These are phyloP conservation scores for Acrobasis consociella DNA, from an alignment of 2,888 invertebrate genomes.

Conservation along the genomic window DNA sequence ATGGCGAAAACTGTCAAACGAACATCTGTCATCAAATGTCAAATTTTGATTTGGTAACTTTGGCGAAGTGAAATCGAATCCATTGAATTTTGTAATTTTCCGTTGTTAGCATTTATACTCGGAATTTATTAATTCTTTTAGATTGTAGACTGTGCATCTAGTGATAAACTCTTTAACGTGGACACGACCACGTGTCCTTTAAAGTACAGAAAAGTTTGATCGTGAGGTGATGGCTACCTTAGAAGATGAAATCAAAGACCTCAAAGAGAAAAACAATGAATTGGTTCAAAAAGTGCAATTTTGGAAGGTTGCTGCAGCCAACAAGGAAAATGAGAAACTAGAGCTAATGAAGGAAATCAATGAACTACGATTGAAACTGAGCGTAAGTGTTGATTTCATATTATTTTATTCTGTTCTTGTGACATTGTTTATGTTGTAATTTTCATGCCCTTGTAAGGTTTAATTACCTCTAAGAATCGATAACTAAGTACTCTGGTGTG, in stretches of 20 bases:
- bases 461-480: not conserved
- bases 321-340: constrained; percentile 66
- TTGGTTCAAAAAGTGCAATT: constrained; percentile 66
- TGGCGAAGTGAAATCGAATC: not conserved
- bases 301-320: constrained; percentile 68
- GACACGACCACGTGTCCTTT: not conserved
- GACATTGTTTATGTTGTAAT: not conserved
- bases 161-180: not conserved
- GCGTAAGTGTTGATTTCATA: constrained; percentile 52
- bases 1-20: not conserved
- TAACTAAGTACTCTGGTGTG: no score
- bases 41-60: constrained; percentile 3
- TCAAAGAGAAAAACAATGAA: constrained; percentile 67
- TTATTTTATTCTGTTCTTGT: not conserved
- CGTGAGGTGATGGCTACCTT: constrained; percentile 46
- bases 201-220: not conserved
- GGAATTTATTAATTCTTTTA: not conserved
- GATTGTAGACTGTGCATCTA: not conserved
- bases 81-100: constrained; percentile 3
- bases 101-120: constrained; percentile 1
- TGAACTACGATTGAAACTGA: constrained; percentile 66
- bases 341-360: constrained; percentile 70
- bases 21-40: constrained; percentile 3
- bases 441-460: not conserved
- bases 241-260: constrained; percentile 62